phyloP scores from a whole-genome alignment of 2,113 vertebrate species.

The Callocephalon fimbriatum region DNA sequence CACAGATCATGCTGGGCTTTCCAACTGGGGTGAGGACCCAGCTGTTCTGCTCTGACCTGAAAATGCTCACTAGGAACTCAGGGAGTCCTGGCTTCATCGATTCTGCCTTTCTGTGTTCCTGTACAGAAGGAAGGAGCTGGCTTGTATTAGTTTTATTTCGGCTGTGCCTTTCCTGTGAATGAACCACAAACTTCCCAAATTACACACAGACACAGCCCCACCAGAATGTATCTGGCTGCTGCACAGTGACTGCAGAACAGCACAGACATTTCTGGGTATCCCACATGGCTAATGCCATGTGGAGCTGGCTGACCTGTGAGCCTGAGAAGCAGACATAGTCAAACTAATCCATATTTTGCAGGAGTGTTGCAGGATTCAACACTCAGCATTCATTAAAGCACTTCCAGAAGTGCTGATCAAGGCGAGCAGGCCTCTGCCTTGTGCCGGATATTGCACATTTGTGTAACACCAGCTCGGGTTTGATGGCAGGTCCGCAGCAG shows the following conservation, averaged over 20 bases:
- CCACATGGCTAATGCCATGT: not conserved
- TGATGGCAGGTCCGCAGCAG: conserved; percentile 23
- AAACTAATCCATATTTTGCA: not conserved
- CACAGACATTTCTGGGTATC: not conserved
- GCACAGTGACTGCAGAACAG: not conserved
- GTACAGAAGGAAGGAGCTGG: not conserved
- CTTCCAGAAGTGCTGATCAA: conserved; percentile 33
- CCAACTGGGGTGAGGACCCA: rapidly evolving
- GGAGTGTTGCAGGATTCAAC: conserved; percentile 14
- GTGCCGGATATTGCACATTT: conserved; percentile 7
- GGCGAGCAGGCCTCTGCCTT: conserved; percentile 9
- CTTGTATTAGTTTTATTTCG: not conserved
- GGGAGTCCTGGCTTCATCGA: not conserved
- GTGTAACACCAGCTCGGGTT: not conserved
- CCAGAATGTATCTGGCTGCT: not conserved
- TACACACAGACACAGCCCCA: not conserved
- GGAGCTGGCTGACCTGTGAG: not conserved
- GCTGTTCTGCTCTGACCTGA: not conserved
- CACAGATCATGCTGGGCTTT: not conserved
- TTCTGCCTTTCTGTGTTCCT: not conserved
- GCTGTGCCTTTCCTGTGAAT: not conserved
- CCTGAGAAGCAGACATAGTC: not conserved
- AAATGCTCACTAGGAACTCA: not conserved
- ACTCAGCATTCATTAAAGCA: conserved; percentile 17
- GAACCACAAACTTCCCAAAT: not conserved